Conservation (phyloP, 2,113 vertebrate species). For the Cyanistes caeruleus region DNA sequence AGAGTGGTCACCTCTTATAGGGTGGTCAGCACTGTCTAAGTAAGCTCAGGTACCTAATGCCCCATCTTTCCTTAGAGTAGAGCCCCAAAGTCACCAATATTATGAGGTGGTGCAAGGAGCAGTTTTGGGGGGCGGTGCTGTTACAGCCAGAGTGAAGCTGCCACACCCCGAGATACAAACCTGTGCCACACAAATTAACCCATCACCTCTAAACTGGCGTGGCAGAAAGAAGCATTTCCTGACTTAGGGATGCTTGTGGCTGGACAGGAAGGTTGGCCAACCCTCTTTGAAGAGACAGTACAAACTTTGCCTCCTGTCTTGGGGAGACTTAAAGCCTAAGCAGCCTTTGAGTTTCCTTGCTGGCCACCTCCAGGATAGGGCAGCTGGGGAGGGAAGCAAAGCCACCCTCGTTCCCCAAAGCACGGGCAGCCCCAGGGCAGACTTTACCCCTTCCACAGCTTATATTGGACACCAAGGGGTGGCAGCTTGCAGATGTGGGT, state of each 20-base stretch:
- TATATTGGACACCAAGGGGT: background rate
- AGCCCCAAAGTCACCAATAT: background rate
- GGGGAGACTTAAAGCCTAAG: background rate
- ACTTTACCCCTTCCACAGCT: background rate
- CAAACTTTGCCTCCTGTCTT: background rate
- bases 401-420: fast-evolving
- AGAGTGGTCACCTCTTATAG: conserved; percentile 23
- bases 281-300: background rate
- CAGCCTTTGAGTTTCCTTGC: background rate
- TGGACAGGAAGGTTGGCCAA: background rate
- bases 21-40: conserved; percentile 17
- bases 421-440: background rate
- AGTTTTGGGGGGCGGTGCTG: background rate
- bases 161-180: fast-evolving
- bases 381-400: background rate
- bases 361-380: background rate
- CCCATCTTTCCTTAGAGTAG: background rate
- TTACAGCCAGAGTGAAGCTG: background rate
- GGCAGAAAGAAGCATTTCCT: background rate
- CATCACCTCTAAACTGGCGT: fast-evolving
- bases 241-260: background rate
- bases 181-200: background rate
- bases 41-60: background rate
- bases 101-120: background rate
- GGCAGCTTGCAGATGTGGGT: background rate